Percentiles rank a stretch among this genome's conserved stretches.
Conservation (phyloP, 1,140 invertebrate species). For the Copidosoma floridanum region DNA sequence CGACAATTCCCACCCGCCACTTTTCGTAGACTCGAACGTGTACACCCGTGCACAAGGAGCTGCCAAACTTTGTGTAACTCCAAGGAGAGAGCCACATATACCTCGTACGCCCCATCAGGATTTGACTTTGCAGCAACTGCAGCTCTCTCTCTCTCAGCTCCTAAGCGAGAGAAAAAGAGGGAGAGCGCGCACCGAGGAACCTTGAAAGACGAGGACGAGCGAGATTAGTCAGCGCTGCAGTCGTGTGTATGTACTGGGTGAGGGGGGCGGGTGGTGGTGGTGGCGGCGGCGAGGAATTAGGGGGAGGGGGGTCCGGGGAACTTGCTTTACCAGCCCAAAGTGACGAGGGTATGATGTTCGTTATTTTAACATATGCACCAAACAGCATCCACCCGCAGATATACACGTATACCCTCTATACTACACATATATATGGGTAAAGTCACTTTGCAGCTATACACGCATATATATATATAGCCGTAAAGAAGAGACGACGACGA, state of each 20-base stretch:
- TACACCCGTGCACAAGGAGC: no score
- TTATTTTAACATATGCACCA: no score
- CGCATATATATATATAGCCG: no score
- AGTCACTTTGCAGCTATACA: no score
- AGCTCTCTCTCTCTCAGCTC: conserved; percentile 18
- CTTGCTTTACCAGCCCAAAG: conserved; percentile 42
- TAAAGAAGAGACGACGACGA: no score
- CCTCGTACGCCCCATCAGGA: no score
- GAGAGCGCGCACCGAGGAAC: conserved; percentile 15
- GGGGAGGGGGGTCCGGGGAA: conserved; percentile 13
- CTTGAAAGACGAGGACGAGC: conserved; percentile 25
- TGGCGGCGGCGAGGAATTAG: conserved; percentile 6
- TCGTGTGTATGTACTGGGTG: background rate
- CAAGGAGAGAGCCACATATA: no score
- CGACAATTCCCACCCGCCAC: no score
- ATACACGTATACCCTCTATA: no score
- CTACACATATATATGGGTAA: no score
- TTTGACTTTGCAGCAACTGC: conserved; percentile 46
- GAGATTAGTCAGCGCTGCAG: conserved; percentile 23
- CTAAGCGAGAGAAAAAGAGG: conserved; percentile 8
- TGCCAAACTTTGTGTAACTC: no score
- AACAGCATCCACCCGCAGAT: conserved; percentile 55
- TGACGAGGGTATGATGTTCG: conserved; percentile 56
- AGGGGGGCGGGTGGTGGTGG: background rate
- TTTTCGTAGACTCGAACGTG: no score